These are phyloP conservation scores for Petrocephalus sullivani DNA, from an alignment of 2,797 vertebrate genomes.

Conservation along the genomic window DNA sequence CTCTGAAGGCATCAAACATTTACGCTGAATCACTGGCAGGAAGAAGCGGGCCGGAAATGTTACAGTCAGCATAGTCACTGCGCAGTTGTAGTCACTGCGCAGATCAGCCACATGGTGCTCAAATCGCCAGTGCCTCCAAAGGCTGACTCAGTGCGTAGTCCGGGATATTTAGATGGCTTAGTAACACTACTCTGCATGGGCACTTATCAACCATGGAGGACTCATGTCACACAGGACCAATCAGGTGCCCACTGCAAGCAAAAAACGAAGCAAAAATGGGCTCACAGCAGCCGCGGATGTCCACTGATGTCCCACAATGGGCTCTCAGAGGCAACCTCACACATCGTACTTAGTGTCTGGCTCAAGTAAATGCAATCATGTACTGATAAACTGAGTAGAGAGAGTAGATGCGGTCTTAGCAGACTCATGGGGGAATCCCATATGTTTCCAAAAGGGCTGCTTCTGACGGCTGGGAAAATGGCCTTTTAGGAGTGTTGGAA, in stretches of 20 bases:
- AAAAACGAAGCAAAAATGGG: background rate
- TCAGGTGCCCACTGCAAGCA: background rate
- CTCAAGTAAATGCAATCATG: background rate
- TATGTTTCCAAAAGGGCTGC: background rate
- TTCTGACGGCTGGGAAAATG: background rate
- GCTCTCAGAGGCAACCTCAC: background rate
- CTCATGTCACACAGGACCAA: background rate
- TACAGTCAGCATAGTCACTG: conserved; percentile 17
- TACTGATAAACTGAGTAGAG: background rate
- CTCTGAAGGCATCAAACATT: conserved; percentile 21
- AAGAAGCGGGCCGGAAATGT: conserved; percentile 20
- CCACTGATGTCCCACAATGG: background rate
- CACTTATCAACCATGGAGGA: background rate
- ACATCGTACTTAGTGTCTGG: background rate
- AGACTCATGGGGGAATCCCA: background rate
- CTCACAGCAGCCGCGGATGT: background rate
- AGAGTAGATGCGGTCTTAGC: background rate
- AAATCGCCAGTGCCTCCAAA: background rate
- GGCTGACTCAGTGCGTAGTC: background rate
- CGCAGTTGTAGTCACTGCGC: background rate
- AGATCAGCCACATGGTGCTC: background rate
- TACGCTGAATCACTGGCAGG: conserved; percentile 19
- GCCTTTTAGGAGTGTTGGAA: background rate
- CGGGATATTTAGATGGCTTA: background rate
- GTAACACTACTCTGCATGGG: background rate